A percentile compares a stretch with the other conserved stretches of the same genome.
phyloP scores from a whole-genome alignment of 2,113 vertebrate species.

The Anguilla japonica region DNA sequence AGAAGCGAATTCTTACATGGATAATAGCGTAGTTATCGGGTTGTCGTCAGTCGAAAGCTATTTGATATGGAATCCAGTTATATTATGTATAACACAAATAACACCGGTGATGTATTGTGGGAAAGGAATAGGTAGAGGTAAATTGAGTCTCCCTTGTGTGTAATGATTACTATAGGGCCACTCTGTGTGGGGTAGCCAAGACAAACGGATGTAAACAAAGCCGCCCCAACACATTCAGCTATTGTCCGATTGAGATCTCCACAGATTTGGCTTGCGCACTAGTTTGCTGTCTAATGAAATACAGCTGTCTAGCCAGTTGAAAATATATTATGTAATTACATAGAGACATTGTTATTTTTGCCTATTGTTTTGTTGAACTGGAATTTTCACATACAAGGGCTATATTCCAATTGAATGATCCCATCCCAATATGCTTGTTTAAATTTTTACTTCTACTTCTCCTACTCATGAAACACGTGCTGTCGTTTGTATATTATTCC shows the following conservation, averaged over 20 bases:
- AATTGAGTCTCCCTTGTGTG: background rate
- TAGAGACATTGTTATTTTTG: background rate
- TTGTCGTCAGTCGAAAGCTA: no score
- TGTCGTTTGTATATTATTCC: background rate
- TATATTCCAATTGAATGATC: background rate
- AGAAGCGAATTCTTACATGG: no score
- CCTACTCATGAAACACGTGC: background rate
- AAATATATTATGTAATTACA: background rate
- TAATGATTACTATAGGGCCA: background rate
- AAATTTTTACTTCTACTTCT: background rate
- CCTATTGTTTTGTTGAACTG: background rate
- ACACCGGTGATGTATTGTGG: no score
- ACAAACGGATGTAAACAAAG: constrained; percentile 5
- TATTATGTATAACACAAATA: no score
- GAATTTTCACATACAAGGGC: background rate
- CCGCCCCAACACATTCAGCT: background rate
- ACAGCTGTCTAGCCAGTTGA: background rate
- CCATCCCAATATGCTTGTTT: background rate
- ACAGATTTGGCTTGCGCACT: background rate
- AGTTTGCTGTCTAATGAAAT: background rate
- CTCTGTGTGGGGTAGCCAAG: background rate
- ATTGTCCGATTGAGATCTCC: background rate
- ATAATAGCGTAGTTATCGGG: no score
- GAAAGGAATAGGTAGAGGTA: background rate
- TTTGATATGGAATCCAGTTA: no score